These are phyloP conservation scores for Ardeotis arabs DNA, from an alignment of 2,113 vertebrate genomes.

Conservation along the genomic window DNA sequence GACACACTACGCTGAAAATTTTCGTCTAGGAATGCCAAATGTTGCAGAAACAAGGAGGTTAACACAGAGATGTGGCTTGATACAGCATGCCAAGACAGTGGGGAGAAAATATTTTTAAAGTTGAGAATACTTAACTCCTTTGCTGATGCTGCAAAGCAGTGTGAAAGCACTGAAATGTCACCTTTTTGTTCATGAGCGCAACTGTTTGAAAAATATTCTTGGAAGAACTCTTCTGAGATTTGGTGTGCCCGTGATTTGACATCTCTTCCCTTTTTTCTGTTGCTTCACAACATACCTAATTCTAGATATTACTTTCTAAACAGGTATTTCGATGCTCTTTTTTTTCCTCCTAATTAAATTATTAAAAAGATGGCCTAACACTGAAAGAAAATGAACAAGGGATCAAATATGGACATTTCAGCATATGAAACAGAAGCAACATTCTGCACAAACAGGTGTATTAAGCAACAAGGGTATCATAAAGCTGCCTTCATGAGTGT, in stretches of 20 bases:
- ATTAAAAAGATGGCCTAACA: neutral
- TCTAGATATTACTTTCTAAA: neutral
- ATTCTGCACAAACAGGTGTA: neutral
- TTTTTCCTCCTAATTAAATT: neutral
- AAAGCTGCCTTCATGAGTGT: neutral
- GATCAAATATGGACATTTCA: neutral
- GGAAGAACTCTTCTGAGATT: neutral
- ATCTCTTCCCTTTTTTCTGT: neutral
- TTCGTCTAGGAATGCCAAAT: conserved; percentile 20
- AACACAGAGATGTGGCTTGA: neutral
- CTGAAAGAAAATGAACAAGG: neutral
- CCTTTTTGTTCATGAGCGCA: neutral
- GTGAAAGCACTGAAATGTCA: neutral
- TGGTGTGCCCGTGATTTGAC: neutral
- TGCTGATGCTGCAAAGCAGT: neutral
- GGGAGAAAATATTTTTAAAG: conserved; percentile 8
- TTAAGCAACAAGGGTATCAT: neutral
- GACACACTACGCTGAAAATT: neutral
- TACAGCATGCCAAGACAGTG: neutral
- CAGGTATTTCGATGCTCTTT: neutral
- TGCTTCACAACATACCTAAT: neutral
- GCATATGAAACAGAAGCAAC: neutral
- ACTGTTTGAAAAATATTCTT: neutral
- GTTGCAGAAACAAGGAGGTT: neutral
- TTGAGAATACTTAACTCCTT: neutral